Evolutionary conservation across 2,797 vertebrate genomes (phyloP), one percentile per base, ranked within the genome.

Genomic region (Muraenolepis orangiensis): DNA sequence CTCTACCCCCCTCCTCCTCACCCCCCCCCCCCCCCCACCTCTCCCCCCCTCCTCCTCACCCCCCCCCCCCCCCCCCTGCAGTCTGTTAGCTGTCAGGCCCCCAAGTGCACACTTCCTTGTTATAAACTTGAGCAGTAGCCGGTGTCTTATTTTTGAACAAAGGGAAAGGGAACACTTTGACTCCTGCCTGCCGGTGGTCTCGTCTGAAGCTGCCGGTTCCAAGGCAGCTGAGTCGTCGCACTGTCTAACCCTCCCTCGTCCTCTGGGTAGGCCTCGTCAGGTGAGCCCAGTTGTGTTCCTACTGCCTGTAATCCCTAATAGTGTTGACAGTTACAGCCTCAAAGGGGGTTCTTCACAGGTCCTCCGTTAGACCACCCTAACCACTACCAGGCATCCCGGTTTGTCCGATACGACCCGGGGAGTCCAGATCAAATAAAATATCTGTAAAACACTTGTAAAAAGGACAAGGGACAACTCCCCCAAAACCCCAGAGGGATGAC

Each of bases 1-100:
- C n/a, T n/a, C n/a, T n/a, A n/a, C n/a, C n/a, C n/a, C n/a, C n/a
- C n/a, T n/a, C n/a, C n/a, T n/a, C n/a, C n/a, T n/a, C 42, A 46
- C 16, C 42, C 18, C 42, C 42, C 42, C 6, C 6, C 51, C 51
- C 51, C 51, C n/a, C n/a, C 20, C 20, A 12, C 51, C 51, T n/a
- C 6, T 10, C 36, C 10, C 36, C 6, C 51, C 23, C 20, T n/a
- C 42, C 42, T 1, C 6, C 51, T n/a, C 51, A 20, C n/a, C n/a
- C 20, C 20, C 20, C 51, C 51, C 51, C 6, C 36, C 36, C 10
- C 36, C 6, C 51, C 23, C 20, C 51, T 1, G 1, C n/a, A 79
- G 69, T 28, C 75, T 82, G 76, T 42, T 13, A 76, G 74, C 72
- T 80, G 82, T 81, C 79, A 71, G 73, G 23, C 51, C 23, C 23